These are phyloP conservation scores for Neodontobutis hainanensis DNA, from an alignment of 2,113 vertebrate species.

Conservation along the genomic window DNA sequence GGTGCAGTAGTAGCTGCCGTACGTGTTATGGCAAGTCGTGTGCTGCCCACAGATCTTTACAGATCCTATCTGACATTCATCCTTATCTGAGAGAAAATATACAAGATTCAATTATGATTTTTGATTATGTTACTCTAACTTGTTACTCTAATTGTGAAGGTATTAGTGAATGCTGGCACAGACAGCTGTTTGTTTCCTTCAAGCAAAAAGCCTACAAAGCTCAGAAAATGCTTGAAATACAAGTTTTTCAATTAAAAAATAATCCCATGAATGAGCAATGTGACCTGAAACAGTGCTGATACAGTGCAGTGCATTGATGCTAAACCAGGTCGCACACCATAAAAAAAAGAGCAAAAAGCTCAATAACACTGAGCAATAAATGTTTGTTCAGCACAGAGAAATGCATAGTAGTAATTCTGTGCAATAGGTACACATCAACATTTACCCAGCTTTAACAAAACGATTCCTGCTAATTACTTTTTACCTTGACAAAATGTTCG, in stretches of 20 bases:
- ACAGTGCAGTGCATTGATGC: conserved; percentile 2
- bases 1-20: conserved; percentile 91
- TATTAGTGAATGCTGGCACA: no score
- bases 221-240: neutral
- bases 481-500: conserved; percentile 87
- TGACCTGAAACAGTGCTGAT: conserved; percentile 12
- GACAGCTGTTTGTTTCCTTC: neutral
- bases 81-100: conserved; percentile 84
- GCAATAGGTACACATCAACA: neutral
- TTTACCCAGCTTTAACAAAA: no score
- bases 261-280: neutral
- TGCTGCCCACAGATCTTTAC: conserved; percentile 88
- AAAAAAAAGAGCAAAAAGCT: neutral
- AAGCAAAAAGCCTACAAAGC: neutral
- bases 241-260: neutral
- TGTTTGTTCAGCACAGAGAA: neutral
- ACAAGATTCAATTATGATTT: no score
- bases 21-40: conserved; percentile 89
- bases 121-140: no score
- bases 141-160: no score
- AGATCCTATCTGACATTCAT: conserved; percentile 89
- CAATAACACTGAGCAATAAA: conserved; percentile 8
- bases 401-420: neutral
- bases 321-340: neutral
- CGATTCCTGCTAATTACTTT: conserved; percentile 11